Percentiles rank a stretch among this genome's conserved stretches.
Conservation (phyloP, 1,140 invertebrate genomes). For the Heliconius nattereri region DNA sequence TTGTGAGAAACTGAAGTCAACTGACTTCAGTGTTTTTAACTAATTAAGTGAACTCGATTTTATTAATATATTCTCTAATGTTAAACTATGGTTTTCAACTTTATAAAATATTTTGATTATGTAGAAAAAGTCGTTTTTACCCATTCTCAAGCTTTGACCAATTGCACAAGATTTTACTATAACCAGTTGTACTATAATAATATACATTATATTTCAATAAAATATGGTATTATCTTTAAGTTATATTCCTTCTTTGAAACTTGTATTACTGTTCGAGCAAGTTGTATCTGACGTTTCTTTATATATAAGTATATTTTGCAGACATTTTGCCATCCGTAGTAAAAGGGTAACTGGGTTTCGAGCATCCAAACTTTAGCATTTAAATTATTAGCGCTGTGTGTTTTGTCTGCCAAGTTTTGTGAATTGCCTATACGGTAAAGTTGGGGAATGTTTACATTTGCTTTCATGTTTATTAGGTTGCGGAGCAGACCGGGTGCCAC, state of each 20-base stretch:
- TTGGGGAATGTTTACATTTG: conserved; percentile 28
- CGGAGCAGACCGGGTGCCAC: conserved; percentile 89
- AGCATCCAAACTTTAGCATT: conserved; percentile 14
- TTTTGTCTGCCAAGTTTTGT: conserved; percentile 21
- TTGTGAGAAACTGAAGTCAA: conserved; percentile 39
- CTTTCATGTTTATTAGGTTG: conserved; percentile 76
- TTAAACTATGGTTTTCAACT: not conserved
- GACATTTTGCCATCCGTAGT: not conserved
- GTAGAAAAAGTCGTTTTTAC: not conserved
- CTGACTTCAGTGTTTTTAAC: conserved; percentile 26
- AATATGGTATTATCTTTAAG: no score
- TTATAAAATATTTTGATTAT: no score
- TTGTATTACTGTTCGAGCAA: not conserved
- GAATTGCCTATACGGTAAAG: conserved; percentile 14
- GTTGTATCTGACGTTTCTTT: not conserved
- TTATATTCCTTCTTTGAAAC: not conserved
- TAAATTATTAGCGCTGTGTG: conserved; percentile 17
- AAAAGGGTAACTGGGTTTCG: not conserved
- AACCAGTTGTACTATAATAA: no score
- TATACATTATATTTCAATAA: no score
- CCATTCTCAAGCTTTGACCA: no score
- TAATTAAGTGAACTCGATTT: no score
- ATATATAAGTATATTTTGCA: not conserved
- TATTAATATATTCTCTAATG: not conserved
- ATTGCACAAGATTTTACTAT: no score